Conservation (phyloP, 2,113 vertebrate genomes). For the Podarcis raffonei region DNA sequence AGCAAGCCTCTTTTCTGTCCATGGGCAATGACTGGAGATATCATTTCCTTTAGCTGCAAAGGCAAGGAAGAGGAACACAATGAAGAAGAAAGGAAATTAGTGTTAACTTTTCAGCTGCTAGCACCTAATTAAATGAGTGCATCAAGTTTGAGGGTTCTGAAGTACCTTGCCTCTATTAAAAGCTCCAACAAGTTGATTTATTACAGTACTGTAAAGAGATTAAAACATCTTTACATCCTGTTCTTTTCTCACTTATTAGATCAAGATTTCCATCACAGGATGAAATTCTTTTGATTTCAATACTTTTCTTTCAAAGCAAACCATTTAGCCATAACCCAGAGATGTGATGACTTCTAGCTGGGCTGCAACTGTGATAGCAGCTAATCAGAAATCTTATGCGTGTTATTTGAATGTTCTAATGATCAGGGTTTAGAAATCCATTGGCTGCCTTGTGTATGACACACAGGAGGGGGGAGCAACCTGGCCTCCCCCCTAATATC, state of each 20-base stretch:
- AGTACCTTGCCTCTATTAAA: neutral
- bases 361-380: neutral
- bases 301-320: neutral
- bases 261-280: neutral
- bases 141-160: neutral
- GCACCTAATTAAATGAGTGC: neutral
- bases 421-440: neutral
- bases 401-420: neutral
- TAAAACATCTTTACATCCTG: neutral
- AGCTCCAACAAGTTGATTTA: neutral
- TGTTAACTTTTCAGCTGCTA: neutral
- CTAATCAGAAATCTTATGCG: too few species aligned
- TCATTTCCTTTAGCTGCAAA: neutral
- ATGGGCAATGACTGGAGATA: neutral
- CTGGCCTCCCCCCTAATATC: too few species aligned
- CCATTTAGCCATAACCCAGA: neutral
- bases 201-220: neutral
- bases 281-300: neutral
- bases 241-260: slow-evolving; percentile 6
- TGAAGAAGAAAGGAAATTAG: neutral
- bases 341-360: neutral
- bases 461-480: too few species aligned
- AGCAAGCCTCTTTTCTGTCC: neutral
- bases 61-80: neutral
- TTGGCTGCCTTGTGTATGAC: neutral